These are phyloP conservation scores for Rhinichthys osculus DNA, from an alignment of 2,797 vertebrate genomes.

Conservation along the genomic window DNA sequence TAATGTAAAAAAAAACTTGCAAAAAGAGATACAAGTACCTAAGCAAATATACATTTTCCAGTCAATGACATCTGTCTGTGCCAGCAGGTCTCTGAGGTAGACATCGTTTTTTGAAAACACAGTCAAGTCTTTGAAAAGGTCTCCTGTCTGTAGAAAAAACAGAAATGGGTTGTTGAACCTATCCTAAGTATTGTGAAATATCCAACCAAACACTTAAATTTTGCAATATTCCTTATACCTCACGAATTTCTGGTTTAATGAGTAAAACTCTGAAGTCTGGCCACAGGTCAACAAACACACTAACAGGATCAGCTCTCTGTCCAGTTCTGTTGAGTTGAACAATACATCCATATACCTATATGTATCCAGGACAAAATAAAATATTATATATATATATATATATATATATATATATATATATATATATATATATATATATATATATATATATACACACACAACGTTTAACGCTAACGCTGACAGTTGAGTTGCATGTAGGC, in stretches of 20 bases:
- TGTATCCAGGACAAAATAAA: not conserved
- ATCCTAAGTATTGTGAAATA: not conserved
- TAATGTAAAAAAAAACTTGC: not conserved
- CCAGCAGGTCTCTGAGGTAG: conserved; percentile 39
- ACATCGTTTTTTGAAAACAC: conserved; percentile 53
- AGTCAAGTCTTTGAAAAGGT: conserved; percentile 46
- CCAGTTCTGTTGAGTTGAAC: conserved; percentile 44
- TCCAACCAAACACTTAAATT: not conserved
- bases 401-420: no score
- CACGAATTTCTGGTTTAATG: conserved; percentile 30
- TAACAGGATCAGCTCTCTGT: conserved; percentile 38
- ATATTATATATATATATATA: not conserved
- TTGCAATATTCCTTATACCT: conserved; percentile 27
- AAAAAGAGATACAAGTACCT: conserved; percentile 30
- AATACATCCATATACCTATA: conserved; percentile 55
- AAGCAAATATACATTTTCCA: conserved; percentile 53
- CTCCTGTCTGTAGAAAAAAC: conserved; percentile 38
- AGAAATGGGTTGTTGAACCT: not conserved
- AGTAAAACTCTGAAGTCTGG: conserved; percentile 58
- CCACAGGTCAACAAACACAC: conserved; percentile 61
- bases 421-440: no score
- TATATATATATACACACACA: no score
- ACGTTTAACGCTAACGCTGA: no score
- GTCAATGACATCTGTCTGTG: conserved; percentile 47
- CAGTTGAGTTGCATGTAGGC: no score